Evolutionary conservation across 2,113 vertebrate species (phyloP).

Genomic region (Argyrosomus japonicus): DNA sequence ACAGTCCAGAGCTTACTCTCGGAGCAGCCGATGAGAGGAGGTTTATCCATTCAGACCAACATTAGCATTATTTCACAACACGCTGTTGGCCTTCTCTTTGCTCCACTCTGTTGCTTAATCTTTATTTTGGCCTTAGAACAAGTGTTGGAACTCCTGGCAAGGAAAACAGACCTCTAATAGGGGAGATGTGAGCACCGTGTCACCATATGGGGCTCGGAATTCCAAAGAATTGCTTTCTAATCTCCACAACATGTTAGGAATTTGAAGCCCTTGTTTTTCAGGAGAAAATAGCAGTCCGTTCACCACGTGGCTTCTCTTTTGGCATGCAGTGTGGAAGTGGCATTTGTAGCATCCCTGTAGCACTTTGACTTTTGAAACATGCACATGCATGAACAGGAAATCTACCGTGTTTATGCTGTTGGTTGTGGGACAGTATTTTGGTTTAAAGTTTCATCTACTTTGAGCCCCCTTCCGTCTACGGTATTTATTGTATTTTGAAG

Average conservation of each 20-base stretch:
- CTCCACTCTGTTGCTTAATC: constrained; percentile 47
- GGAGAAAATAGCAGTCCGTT: constrained; percentile 56
- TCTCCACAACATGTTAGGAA: constrained; percentile 78
- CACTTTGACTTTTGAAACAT: constrained; percentile 14
- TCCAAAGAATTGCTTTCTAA: constrained; percentile 71
- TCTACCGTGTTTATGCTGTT: not conserved
- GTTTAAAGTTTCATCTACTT: not conserved
- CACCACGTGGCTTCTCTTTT: constrained; percentile 50
- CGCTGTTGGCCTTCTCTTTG: constrained; percentile 14
- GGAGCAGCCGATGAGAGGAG: constrained; percentile 18
- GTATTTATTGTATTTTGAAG: not conserved
- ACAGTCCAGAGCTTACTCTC: not conserved
- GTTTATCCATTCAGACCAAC: constrained; percentile 21
- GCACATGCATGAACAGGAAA: not conserved
- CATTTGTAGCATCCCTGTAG: constrained; percentile 33
- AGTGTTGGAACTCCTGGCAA: constrained; percentile 58
- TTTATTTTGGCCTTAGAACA: constrained; percentile 61
- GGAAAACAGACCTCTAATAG: constrained; percentile 53
- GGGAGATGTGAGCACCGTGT: constrained; percentile 69
- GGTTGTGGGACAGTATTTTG: not conserved
- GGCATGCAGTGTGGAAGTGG: constrained; percentile 38
- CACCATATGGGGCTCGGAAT: constrained; percentile 74
- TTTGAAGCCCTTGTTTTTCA: constrained; percentile 66
- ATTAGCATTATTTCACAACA: constrained; percentile 29
- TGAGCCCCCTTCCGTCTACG: not conserved